Conservation (phyloP, 2,888 invertebrate species). For the Drosophila nr. fundita region DNA sequence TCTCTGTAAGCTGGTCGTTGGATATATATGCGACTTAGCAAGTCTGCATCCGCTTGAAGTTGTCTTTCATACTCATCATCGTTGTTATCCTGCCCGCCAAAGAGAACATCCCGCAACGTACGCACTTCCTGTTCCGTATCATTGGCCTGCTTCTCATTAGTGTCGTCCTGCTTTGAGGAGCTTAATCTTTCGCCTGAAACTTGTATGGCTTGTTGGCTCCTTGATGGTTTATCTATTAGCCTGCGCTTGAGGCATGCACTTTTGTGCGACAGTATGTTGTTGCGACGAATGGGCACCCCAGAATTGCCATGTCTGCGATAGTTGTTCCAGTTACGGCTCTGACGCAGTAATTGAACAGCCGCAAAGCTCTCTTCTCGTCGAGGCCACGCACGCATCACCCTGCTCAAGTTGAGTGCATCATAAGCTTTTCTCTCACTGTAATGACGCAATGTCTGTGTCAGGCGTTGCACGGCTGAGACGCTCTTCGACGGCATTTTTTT, state of each 20-base stretch:
- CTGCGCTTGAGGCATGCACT: constrained; percentile 7
- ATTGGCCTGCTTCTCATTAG: background rate
- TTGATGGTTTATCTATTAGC: background rate
- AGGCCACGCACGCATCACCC: constrained; percentile 44
- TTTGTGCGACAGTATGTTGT: constrained; percentile 16
- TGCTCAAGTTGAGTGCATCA: constrained; percentile 1
- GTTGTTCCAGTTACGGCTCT: constrained; percentile 28
- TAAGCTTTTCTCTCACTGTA: constrained; percentile 15
- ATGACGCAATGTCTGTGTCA: constrained; percentile 21
- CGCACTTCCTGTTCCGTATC: background rate
- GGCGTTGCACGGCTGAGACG: constrained; percentile 39
- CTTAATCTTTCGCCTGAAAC: background rate
- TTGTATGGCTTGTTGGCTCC: background rate
- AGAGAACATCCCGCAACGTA: constrained; percentile 37
- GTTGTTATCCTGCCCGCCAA: constrained; percentile 33
- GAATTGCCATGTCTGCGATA: background rate
- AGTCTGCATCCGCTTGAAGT: constrained; percentile 26
- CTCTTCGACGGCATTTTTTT: constrained; percentile 37
- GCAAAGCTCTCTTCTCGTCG: constrained; percentile 56
- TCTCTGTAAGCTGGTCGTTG: background rate
- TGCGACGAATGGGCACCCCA: background rate
- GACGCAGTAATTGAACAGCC: constrained; percentile 27
- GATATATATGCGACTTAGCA: constrained; percentile 27
- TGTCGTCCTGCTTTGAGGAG: background rate
- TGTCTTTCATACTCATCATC: constrained; percentile 40